Evolutionary conservation across 2,888 invertebrate genomes (phyloP).

Genomic region (Pyrrhosoma nymphula): DNA sequence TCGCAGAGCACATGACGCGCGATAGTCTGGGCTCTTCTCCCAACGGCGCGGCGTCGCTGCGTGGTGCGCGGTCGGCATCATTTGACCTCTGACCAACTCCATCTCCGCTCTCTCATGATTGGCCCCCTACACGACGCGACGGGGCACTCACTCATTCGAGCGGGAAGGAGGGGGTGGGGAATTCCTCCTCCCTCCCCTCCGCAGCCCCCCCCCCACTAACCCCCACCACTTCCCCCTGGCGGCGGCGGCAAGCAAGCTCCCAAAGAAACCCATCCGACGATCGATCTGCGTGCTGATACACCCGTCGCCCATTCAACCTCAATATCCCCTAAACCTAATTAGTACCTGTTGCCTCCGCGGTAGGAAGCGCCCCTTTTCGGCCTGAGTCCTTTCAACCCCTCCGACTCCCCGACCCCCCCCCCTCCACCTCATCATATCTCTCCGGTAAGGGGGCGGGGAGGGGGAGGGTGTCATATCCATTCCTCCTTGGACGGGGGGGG

Average conservation of each 20-base stretch:
- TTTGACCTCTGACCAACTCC: background rate
- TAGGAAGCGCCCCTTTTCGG: background rate
- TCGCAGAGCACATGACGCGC: background rate
- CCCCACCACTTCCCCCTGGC: background rate
- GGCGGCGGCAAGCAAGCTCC: background rate
- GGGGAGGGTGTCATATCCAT: background rate
- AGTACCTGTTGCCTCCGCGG: background rate
- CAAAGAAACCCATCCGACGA: background rate
- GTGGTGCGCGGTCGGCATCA: background rate
- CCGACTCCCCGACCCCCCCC: too few species aligned
- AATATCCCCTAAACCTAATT: background rate
- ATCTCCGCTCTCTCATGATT: background rate
- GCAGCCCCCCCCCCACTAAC: too few species aligned
- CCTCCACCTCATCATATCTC: background rate
- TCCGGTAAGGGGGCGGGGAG: background rate
- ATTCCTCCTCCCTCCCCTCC: too few species aligned
- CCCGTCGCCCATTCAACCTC: background rate
- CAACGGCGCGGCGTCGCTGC: too few species aligned
- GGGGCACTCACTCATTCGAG: too few species aligned
- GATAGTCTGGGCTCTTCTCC: too few species aligned
- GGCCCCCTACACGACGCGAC: background rate
- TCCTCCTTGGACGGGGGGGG: background rate
- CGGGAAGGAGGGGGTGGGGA: too few species aligned
- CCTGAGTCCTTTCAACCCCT: background rate
- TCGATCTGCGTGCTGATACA: constrained; percentile 7